phyloP scores from a whole-genome alignment of 2,888 invertebrate genomes.

The Hemaris fuciformis region DNA sequence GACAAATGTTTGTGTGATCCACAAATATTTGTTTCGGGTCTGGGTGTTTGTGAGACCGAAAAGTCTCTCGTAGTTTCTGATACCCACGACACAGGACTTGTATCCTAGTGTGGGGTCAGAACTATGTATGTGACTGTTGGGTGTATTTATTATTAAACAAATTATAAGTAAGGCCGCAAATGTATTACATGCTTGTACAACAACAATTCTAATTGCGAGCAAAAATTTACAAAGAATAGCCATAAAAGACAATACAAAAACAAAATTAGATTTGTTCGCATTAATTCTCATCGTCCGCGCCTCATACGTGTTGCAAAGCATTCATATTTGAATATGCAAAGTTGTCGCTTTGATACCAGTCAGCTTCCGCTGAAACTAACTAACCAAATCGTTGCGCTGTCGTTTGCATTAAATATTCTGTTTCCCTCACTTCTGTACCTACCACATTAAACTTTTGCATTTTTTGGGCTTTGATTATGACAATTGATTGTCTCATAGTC shows the following conservation, averaged over 20 bases:
- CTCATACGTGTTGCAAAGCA: not conserved
- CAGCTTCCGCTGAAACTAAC: not conserved
- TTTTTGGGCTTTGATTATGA: not conserved
- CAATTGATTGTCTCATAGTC: no score
- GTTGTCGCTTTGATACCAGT: slow-evolving; percentile 3
- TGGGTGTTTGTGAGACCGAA: no score
- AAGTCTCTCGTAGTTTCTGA: no score
- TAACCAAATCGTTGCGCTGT: not conserved
- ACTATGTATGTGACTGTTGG: no score
- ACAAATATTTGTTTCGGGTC: no score
- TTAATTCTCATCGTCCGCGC: not conserved
- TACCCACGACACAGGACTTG: no score
- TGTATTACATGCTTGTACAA: no score
- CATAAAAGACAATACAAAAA: not conserved
- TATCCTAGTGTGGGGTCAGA: no score
- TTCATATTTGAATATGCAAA: slow-evolving; percentile 4
- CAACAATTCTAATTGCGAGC: not conserved
- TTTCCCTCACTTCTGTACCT: not conserved
- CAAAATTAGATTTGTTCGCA: not conserved
- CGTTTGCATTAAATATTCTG: not conserved
- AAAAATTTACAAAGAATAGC: not conserved
- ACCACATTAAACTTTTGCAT: not conserved
- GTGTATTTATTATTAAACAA: no score
- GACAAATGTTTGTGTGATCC: no score
- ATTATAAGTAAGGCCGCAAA: no score